Conservation (phyloP, 2,113 vertebrate species). For the Pygoscelis antarcticus region DNA sequence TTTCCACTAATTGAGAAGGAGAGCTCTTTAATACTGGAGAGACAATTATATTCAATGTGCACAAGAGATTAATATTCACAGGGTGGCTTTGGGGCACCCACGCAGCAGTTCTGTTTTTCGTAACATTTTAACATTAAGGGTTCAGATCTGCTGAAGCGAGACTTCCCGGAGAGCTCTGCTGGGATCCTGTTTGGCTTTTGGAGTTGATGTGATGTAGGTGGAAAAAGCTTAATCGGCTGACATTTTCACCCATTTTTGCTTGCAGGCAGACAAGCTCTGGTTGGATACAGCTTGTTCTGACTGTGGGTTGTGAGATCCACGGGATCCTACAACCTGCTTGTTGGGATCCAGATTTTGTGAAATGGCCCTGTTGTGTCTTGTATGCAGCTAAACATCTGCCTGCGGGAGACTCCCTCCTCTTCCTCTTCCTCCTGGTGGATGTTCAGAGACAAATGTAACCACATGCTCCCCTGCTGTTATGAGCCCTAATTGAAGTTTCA, state of each 20-base stretch:
- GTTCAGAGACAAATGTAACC: neutral
- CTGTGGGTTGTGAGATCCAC: neutral
- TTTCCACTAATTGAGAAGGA: neutral
- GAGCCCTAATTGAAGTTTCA: neutral
- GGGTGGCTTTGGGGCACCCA: constrained; percentile 49
- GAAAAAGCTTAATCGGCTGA: constrained; percentile 37
- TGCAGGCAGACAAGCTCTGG: neutral
- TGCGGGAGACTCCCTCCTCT: neutral
- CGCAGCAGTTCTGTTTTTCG: constrained; percentile 21
- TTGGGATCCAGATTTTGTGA: neutral
- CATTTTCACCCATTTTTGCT: constrained; percentile 41
- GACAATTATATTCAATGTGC: neutral
- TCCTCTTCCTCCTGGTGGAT: neutral
- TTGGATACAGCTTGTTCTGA: constrained; percentile 13
- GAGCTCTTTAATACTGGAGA: constrained; percentile 28
- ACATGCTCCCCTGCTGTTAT: neutral
- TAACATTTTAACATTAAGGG: neutral
- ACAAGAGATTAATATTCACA: neutral
- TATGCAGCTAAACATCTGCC: neutral
- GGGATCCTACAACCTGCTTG: neutral
- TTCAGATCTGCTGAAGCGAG: neutral
- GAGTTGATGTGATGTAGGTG: constrained; percentile 4
- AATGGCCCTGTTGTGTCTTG: neutral
- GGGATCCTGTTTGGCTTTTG: neutral
- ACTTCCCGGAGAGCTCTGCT: constrained; percentile 3